Evolutionary conservation across 2,797 vertebrate genomes (phyloP).

Genomic region (Rhincodon typus): DNA sequence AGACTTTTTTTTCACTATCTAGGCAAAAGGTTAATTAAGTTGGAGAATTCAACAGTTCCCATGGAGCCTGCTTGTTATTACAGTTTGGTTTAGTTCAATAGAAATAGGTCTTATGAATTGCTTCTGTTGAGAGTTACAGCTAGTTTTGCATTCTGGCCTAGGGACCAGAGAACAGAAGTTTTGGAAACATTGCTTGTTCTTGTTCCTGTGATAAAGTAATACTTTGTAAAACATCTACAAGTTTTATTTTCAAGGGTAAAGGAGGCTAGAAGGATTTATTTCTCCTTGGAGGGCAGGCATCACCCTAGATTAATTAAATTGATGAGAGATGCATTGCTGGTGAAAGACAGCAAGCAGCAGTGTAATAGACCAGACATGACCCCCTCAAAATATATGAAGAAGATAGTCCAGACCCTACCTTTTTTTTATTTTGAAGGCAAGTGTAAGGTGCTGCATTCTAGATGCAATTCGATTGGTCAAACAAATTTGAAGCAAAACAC

Average conservation of each 20-base stretch:
- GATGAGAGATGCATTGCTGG: background rate
- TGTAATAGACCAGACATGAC: too few species aligned
- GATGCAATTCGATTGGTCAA: too few species aligned
- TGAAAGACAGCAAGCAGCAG: background rate
- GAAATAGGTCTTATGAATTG: conserved; percentile 4
- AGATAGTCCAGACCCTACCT: too few species aligned
- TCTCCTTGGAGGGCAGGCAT: conserved; percentile 25
- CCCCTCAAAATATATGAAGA: too few species aligned
- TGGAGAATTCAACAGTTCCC: conserved; percentile 9
- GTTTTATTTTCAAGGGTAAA: conserved; percentile 14
- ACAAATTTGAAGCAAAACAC: too few species aligned
- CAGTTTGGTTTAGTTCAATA: conserved; percentile 3
- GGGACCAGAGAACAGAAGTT: background rate
- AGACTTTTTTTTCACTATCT: background rate
- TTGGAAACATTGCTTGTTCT: background rate
- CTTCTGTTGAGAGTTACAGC: conserved; percentile 24
- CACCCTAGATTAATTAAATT: background rate
- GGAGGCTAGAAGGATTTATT: background rate
- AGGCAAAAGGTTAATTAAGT: conserved; percentile 23
- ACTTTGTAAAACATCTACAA: background rate
- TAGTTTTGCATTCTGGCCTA: background rate
- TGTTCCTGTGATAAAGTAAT: background rate
- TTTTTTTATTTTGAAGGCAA: too few species aligned
- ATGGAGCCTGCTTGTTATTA: conserved; percentile 15
- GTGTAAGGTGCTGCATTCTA: too few species aligned